Evolutionary conservation across 2,888 invertebrate genomes (phyloP).

Genomic region (Drosophila peninsularis): DNA sequence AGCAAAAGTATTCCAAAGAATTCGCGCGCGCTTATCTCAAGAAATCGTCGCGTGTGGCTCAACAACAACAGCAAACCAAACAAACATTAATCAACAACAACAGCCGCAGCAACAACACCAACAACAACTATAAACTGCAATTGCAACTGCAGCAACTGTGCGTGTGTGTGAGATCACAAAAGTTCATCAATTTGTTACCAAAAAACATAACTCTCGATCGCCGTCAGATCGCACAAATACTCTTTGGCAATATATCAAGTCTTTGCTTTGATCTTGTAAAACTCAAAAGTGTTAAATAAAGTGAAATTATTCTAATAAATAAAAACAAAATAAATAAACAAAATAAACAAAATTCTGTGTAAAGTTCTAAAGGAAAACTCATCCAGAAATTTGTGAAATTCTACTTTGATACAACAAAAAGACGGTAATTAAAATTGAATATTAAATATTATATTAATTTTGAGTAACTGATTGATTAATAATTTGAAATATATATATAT

Average conservation of each 20-base stretch:
- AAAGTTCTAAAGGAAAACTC: constrained; percentile 1
- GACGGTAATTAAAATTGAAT: constrained; percentile 43
- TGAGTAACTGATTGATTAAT: too few species aligned
- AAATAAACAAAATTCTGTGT: not conserved
- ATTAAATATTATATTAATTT: too few species aligned
- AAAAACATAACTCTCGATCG: constrained; percentile 34
- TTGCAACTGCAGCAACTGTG: constrained; percentile 18
- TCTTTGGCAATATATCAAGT: constrained; percentile 7
- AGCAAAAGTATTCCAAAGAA: constrained; percentile 47
- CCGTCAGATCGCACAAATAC: constrained; percentile 25
- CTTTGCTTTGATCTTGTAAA: constrained; percentile 10
- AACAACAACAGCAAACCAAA: constrained; percentile 28
- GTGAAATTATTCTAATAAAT: not conserved
- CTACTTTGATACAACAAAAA: constrained; percentile 20
- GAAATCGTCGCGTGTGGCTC: constrained; percentile 61
- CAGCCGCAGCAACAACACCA: constrained; percentile 13
- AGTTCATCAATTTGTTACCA: constrained; percentile 30
- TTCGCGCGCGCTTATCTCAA: constrained; percentile 57
- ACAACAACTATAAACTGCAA: constrained; percentile 35
- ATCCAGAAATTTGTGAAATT: not conserved
- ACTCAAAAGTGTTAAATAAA: constrained; percentile 13
- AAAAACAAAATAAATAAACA: constrained; percentile 4
- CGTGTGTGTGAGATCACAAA: constrained; percentile 19
- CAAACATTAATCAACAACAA: constrained; percentile 22
- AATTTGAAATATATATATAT: too few species aligned